Evolutionary conservation across 2,797 vertebrate species (phyloP).

Genomic region (Falco berigora): DNA sequence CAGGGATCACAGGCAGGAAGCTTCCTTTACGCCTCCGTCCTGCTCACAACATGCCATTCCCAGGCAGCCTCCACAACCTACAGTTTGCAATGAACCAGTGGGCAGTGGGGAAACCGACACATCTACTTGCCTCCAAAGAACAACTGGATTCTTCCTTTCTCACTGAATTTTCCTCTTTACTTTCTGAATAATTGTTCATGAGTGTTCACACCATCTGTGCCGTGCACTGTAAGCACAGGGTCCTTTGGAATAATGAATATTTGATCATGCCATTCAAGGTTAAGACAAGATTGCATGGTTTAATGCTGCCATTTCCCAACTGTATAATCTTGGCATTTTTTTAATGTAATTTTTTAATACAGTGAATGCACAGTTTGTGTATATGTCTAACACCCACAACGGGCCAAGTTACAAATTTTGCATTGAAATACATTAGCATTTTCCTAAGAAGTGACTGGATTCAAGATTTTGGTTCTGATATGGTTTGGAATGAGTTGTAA

Average conservation of each 20-base stretch:
- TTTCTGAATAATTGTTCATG: neutral
- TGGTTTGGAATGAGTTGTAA: neutral
- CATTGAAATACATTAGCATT: neutral
- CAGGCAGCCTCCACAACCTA: neutral
- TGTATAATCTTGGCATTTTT: neutral
- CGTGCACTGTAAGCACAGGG: neutral
- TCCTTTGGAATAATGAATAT: constrained; percentile 42
- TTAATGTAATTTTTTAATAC: neutral
- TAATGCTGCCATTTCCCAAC: neutral
- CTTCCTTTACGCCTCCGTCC: neutral
- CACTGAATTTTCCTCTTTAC: neutral
- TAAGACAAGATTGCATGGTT: neutral
- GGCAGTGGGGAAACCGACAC: neutral
- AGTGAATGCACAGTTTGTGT: neutral
- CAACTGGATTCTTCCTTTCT: neutral
- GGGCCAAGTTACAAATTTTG: neutral
- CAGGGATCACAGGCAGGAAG: neutral
- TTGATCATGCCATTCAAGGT: constrained; percentile 3
- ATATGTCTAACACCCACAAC: neutral
- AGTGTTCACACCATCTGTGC: constrained; percentile 33
- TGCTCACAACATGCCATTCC: neutral
- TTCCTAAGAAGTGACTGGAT: neutral
- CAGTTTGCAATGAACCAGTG: neutral
- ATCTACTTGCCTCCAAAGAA: neutral
- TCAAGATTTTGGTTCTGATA: neutral